A percentile compares a stretch with the other conserved stretches of the same genome.
These are phyloP conservation scores for Ceratothoa steindachneri DNA, from an alignment of 2,888 invertebrate species.

Conservation along the genomic window DNA sequence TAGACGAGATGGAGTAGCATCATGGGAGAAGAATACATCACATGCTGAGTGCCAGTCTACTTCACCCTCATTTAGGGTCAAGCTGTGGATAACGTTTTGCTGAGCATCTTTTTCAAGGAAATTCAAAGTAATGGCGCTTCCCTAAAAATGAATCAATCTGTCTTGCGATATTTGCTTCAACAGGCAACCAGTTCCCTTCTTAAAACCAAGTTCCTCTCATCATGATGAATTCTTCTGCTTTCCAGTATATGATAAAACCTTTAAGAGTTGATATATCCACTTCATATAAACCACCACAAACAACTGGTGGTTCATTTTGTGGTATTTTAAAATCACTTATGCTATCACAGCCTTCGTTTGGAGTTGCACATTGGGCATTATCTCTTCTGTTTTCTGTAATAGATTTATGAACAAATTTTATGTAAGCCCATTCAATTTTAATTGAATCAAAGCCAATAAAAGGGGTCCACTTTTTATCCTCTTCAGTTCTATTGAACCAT, in stretches of 20 bases:
- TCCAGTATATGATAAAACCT: conserved; percentile 64
- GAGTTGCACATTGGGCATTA: neutral
- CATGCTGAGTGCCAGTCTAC: conserved; percentile 63
- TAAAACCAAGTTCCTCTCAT: conserved; percentile 65
- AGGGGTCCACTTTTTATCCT: conserved; percentile 61
- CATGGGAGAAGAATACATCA: conserved; percentile 61
- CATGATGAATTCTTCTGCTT: conserved; percentile 60
- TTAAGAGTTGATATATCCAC: conserved; percentile 60
- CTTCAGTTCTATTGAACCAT: conserved; percentile 63
- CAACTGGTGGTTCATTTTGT: conserved; percentile 53
- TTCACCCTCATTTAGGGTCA: conserved; percentile 62
- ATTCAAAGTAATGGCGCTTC: no score
- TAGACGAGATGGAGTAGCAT: conserved; percentile 61
- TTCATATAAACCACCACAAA: conserved; percentile 63
- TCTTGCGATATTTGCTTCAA: conserved; percentile 60
- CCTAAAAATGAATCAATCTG: no score
- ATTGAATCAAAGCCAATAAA: conserved; percentile 66
- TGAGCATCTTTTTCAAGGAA: no score
- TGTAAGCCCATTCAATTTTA: conserved; percentile 59
- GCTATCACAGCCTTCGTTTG: neutral
- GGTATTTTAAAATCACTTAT: neutral
- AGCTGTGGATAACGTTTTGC: conserved; percentile 60
- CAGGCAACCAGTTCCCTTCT: conserved; percentile 63
- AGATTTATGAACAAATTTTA: conserved; percentile 50
- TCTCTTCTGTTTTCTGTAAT: neutral